Base-by-base conservation (phyloP, 2,113 vertebrate species). In the Nerophis ophidion region DNA sequence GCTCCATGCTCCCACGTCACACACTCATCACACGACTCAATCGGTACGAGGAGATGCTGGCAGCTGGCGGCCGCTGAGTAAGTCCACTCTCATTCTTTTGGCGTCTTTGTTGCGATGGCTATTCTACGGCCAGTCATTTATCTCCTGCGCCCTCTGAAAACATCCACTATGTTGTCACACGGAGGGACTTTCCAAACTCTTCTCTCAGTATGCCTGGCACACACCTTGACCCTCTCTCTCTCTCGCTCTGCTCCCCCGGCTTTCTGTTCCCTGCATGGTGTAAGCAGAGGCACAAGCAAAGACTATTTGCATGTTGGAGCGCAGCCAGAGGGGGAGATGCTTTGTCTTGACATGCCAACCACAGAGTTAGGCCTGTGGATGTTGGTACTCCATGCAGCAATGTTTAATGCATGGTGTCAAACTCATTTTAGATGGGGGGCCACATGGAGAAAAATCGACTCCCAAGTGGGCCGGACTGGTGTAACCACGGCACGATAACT, bases 121-220 rank as follows among this genome's bases (percentile, higher is more conserved):
- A 66, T 77, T 84, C 65, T 66, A 9, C 35, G 36, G 63, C 70
- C 61, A n/a, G 72, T 75, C 61, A 80, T 85, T 80, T 71, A 66
- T 76, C 83, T 74, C 75, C 60, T 65, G 16, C 74, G 42, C 26
- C 26, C 68, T 74, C 67, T 55, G 73, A 76, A 70, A 72, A 66
- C 53, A 35, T 58, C 56, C 68, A 64, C 54, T 70, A 71, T 86
- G 81, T 72, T 36, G 59, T 63, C 65, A 72, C 38, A 74, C 72
- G 66, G 72, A 74, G 69, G 45, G 65, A 78, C 77, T 81, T 76
- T 77, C 66, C 57, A 81, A 78, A 81, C 71, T 70, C 80, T 64
- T 61, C 79, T 65, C 66, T 86, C 79, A 83, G 81, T 81, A 83
- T 83, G 77, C 77, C 0, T 5, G 6, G 42, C 80, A 82, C 81